phyloP scores from a whole-genome alignment of 1,140 invertebrate genomes.

The Papilio machaon region DNA sequence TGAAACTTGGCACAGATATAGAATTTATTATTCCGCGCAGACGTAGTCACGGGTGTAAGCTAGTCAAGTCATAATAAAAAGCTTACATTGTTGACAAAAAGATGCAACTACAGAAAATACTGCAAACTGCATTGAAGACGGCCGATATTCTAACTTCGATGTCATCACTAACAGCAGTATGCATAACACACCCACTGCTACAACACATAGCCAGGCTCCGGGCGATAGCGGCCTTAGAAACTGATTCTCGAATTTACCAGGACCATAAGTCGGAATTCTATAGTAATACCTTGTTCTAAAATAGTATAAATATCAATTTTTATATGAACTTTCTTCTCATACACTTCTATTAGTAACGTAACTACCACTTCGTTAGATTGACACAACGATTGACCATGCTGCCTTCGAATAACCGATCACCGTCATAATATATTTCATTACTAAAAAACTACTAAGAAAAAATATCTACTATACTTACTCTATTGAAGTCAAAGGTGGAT shows the following conservation, averaged over 20 bases:
- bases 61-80: background rate
- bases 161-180: conserved; percentile 52
- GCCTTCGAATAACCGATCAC: too few species aligned
- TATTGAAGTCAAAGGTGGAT: conserved; percentile 53
- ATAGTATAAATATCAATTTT: conserved; percentile 26
- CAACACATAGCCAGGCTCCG: conserved; percentile 55
- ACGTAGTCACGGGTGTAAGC: too few species aligned
- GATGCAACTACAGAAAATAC: conserved; percentile 65
- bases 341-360: too few species aligned
- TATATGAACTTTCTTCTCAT: too few species aligned
- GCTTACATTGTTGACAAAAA: conserved; percentile 72
- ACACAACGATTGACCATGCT: too few species aligned
- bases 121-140: conserved; percentile 53
- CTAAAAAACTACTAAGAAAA: too few species aligned
- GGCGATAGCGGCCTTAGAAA: conserved; percentile 61
- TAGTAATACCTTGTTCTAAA: conserved; percentile 69
- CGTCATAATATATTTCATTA: too few species aligned
- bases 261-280: conserved; percentile 61
- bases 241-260: conserved; percentile 71
- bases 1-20: too few species aligned
- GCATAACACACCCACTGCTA: conserved; percentile 52
- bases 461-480: conserved; percentile 56
- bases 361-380: too few species aligned
- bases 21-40: too few species aligned
- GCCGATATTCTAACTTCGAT: conserved; percentile 52